Evolutionary conservation across 2,113 vertebrate genomes (phyloP), one percentile per base, ranked within the genome.

Genomic region (Indicator maculatus): DNA sequence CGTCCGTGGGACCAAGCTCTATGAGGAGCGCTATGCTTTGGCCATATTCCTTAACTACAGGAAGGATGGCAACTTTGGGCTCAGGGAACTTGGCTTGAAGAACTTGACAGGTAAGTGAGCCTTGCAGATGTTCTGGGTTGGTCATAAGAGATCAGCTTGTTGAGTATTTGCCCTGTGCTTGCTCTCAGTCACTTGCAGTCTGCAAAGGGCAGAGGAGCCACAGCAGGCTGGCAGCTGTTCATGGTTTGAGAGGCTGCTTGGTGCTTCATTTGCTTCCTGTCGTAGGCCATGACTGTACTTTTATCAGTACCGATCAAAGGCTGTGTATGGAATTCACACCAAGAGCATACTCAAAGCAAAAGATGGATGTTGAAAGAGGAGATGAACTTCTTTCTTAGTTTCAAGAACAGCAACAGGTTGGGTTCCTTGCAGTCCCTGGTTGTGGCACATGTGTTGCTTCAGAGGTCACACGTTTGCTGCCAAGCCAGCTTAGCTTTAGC

Each of bases 1-100:
- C 52, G 97, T 99, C 33, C 98, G 99, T 6, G 99, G 99, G 10
- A 99, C 98, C 93, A 99, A 99, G 77, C 98, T 99, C 41, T 99
- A 99, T 4, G 99, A 99, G 71, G 98, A 99, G 33, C 98, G 98
- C 20, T 99, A 99, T 17, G 98, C 98, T 3, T 95, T 99, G 93
- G 98, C 99, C 20, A 99, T 99, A 93, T 99, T 99, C 96, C 98
- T 99, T 11, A 99, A 99, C 98, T 99, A 99, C 98, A 98, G 99
- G 63, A 98, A 99, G 76, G 99, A 99, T 44, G 99, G 98, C 0
- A 98, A 98, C 95, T 98, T 98, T 30, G 99, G 99, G 59, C 98
- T 99, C 69, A 98, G 98, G 75, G 99, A 99, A 93, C 98, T 99
- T 47, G 99, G 99, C 38, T 66, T 99, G 65, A 99, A 98, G 92